Evolutionary conservation across 2,797 vertebrate species (phyloP).

Genomic region (Leuciscus waleckii): DNA sequence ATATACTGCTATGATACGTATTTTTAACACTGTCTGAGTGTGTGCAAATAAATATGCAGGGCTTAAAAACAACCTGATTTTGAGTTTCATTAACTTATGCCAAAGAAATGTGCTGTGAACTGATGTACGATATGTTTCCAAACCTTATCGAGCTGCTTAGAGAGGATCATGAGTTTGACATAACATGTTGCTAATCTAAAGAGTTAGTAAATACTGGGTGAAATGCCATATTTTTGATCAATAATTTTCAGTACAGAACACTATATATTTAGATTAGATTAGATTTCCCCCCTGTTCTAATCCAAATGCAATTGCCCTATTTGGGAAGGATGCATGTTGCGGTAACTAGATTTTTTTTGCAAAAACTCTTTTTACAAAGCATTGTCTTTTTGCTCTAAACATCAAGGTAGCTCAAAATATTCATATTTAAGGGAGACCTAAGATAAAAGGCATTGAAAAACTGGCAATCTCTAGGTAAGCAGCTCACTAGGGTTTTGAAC

Average conservation of each 20-base stretch:
- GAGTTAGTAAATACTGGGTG: background rate
- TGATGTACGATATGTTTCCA: background rate
- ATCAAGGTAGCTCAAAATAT: background rate
- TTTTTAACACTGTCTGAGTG: constrained; percentile 54
- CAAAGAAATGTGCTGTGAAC: constrained; percentile 32
- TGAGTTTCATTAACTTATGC: background rate
- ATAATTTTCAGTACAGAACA: background rate
- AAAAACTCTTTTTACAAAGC: too few relatives aligned
- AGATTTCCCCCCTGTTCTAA: background rate
- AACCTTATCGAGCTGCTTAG: background rate
- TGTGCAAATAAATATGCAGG: constrained; percentile 60
- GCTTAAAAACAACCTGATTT: constrained; percentile 14
- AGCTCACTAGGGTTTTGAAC: constrained; percentile 7
- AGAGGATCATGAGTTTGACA: background rate
- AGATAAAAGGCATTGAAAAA: background rate
- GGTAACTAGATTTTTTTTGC: background rate
- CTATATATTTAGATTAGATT: background rate
- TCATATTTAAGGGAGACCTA: background rate
- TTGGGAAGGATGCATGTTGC: background rate
- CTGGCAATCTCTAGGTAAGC: background rate
- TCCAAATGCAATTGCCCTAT: background rate
- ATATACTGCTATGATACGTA: constrained; percentile 6
- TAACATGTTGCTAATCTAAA: constrained; percentile 4
- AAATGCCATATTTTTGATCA: background rate
- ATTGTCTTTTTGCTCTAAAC: background rate